phyloP scores from a whole-genome alignment of 1,140 invertebrate species.

The Epicauta chinensis region DNA sequence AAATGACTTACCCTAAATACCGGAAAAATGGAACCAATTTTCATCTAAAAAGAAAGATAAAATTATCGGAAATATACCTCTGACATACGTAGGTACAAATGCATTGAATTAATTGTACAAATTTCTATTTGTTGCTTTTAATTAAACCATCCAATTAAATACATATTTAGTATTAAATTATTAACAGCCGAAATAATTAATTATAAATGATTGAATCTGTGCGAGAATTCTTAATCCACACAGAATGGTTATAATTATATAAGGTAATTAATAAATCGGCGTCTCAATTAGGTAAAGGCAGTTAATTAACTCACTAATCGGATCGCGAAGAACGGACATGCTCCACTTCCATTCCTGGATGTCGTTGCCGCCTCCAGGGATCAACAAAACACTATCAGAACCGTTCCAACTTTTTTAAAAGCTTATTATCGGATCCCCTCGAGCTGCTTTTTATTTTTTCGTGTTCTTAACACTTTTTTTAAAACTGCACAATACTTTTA shows the following conservation, averaged over 20 bases:
- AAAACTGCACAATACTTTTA: constrained; percentile 38
- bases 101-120: too few relatives aligned
- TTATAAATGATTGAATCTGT: too few relatives aligned
- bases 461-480: constrained; percentile 39
- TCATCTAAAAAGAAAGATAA: too few relatives aligned
- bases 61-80: too few relatives aligned
- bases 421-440: constrained; percentile 42
- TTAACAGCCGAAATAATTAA: too few relatives aligned
- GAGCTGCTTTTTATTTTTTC: constrained; percentile 32
- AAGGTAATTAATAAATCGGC: constrained; percentile 43
- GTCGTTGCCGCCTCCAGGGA: constrained; percentile 29
- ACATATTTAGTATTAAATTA: too few relatives aligned
- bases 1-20: background rate
- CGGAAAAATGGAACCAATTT: too few relatives aligned
- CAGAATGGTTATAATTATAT: constrained; percentile 30
- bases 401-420: constrained; percentile 42
- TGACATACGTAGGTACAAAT: too few relatives aligned
- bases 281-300: constrained; percentile 41
- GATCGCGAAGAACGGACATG: constrained; percentile 26
- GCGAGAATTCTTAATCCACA: too few relatives aligned
- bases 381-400: constrained; percentile 39
- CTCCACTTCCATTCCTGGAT: constrained; percentile 12
- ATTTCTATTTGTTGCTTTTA: too few relatives aligned
- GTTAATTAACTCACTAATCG: constrained; percentile 44
- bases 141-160: too few relatives aligned